Base-by-base conservation (phyloP, 1,140 invertebrate genomes). In the Saccostrea cuccullata region DNA sequence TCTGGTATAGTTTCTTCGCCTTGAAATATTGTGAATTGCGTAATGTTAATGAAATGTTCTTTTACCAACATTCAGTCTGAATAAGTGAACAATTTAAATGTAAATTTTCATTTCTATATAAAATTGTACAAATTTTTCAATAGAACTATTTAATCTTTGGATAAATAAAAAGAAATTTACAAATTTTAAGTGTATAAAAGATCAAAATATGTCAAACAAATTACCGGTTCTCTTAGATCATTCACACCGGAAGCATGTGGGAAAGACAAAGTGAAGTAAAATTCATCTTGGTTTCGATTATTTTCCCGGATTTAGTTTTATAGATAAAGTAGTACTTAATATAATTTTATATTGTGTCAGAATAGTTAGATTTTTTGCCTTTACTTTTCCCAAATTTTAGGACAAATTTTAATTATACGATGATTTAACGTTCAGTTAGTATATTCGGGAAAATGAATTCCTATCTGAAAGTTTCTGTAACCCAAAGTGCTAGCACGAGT, bases 401-500 rank as follows among this genome's bases (percentile, higher is more conserved):
- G 0, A 47, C 6, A 5, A 47, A 47, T 47, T 47, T 47, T 47
- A 47, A 47, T 8, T 47, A 47, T 47, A 47, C 47, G 9, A 47
- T 5, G 47, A 2, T 47, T 47, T 47, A 6, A 1, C 47, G 47
- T 47, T n/a, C 9, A 2, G 9, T 9, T 47, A 5, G 47, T 47
- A 47, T 8, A 47, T 8, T 47, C 47, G 47, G 47, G 5, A 47
- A 47, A 47, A 47, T 47, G 5, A 2, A 8, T 9, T 47, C 47
- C 47, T 47, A 47, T 47, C 47, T 47, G 47, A 47, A 47, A 6
- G 47, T 47, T 47, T 47, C 47, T 47, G 5, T 47, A 47, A 36
- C 30, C 30, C n/a, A 56, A 47, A 55, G 40, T 85, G 84, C 55
- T n/a, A 2, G 30, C 26, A 85, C 30, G 58, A 88, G 64, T 88